Evolutionary conservation across 2,888 invertebrate species (phyloP).

Genomic region (Metalampra italica): DNA sequence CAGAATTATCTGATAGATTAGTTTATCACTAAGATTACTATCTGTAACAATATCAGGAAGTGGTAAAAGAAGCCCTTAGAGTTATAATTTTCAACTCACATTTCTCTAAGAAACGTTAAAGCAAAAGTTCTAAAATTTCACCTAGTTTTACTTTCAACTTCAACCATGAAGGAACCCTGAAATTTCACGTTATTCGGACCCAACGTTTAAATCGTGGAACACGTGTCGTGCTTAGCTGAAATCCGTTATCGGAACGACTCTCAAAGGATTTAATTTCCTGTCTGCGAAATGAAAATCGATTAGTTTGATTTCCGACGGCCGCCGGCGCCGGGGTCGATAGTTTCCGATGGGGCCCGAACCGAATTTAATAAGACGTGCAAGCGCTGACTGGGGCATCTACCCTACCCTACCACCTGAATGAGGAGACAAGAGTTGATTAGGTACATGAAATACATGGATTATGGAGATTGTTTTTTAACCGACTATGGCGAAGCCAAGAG

Average conservation of each 20-base stretch:
- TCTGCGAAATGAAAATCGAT: slow-evolving; percentile 76
- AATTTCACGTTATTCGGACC: slow-evolving; percentile 15
- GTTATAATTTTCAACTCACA: no score
- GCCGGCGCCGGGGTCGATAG: slow-evolving; percentile 60
- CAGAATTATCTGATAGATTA: no score
- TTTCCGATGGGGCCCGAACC: slow-evolving; percentile 57
- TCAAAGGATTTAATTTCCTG: slow-evolving; percentile 79
- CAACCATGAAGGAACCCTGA: not conserved
- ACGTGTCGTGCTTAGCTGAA: slow-evolving; percentile 72
- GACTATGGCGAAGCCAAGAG: no score
- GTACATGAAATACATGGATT: not conserved
- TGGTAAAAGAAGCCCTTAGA: no score
- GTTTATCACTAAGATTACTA: no score
- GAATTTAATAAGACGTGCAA: slow-evolving; percentile 63
- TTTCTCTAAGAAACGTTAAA: no score
- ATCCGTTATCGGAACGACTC: slow-evolving; percentile 71
- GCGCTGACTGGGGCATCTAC: slow-evolving; percentile 15
- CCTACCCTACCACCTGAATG: not conserved
- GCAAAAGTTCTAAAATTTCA: no score
- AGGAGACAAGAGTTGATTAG: not conserved
- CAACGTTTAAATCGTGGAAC: slow-evolving; percentile 41
- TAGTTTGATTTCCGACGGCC: slow-evolving; percentile 74
- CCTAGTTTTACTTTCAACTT: not conserved
- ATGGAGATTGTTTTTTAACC: no score
- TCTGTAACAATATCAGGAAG: no score